Percentiles rank a stretch among this genome's conserved stretches.
phyloP scores from a whole-genome alignment of 2,113 vertebrate genomes.

The Perccottus glenii region DNA sequence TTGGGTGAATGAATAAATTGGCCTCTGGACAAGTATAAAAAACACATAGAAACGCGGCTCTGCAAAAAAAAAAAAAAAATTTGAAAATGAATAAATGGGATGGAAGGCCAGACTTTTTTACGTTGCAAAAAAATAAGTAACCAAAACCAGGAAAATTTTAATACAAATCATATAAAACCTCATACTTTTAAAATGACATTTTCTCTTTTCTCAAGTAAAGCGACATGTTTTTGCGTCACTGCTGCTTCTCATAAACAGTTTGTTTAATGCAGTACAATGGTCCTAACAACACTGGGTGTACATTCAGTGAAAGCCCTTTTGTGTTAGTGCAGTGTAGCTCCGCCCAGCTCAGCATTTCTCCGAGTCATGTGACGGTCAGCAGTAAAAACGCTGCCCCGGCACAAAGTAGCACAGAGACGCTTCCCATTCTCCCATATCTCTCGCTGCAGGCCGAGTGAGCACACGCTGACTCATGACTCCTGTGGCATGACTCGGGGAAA shows the following conservation, averaged over 20 bases:
- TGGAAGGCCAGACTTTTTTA: no score
- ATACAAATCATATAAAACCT: no score
- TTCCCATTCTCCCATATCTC: constrained; percentile 9
- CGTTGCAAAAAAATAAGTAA: no score
- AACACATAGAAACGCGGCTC: no score
- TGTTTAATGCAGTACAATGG: background rate
- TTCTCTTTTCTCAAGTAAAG: background rate
- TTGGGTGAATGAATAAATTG: no score
- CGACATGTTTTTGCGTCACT: background rate
- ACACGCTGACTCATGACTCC: constrained; percentile 52
- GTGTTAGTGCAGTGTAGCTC: constrained; percentile 36
- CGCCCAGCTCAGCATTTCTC: constrained; percentile 64
- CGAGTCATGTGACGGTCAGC: constrained; percentile 69
- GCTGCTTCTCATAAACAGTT: background rate
- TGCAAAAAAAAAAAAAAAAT: no score
- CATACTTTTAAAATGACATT: no score
- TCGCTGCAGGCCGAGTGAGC: background rate
- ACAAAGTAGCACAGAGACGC: constrained; percentile 36
- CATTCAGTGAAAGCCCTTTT: constrained; percentile 54
- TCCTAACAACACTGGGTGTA: constrained; percentile 4
- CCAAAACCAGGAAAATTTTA: no score
- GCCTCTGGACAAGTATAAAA: no score
- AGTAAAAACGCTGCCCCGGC: constrained; percentile 50
- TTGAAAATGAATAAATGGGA: no score
- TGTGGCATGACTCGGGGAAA: constrained; percentile 25